Conservation (phyloP, 1,140 invertebrate species). For the Ostrea edulis region DNA sequence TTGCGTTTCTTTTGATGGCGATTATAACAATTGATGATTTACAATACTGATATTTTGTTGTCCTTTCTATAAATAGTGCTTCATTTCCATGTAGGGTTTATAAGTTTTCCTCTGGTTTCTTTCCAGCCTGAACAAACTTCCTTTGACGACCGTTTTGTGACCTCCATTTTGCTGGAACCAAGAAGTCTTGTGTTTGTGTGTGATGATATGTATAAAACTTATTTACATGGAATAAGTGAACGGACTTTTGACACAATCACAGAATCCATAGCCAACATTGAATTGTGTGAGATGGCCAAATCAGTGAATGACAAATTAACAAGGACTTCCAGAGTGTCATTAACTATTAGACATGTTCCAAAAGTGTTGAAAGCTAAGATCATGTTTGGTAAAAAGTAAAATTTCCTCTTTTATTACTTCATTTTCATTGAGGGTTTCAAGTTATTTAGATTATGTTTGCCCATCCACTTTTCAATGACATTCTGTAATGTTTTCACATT, state of each 20-base stretch:
- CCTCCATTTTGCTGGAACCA: constrained; percentile 89
- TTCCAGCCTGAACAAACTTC: constrained; percentile 60
- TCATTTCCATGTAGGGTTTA: too few relatives aligned
- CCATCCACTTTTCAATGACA: too few relatives aligned
- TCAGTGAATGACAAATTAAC: constrained; percentile 78
- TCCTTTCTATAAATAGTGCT: too few relatives aligned
- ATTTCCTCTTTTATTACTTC: too few relatives aligned
- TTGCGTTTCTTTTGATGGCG: too few relatives aligned
- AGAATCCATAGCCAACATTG: constrained; percentile 85
- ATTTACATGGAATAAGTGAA: constrained; percentile 94
- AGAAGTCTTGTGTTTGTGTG: constrained; percentile 93
- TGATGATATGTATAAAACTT: constrained; percentile 90
- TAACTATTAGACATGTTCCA: constrained; percentile 96
- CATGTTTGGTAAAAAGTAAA: constrained; percentile 72
- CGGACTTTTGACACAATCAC: constrained; percentile 85
- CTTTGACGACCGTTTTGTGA: constrained; percentile 77
- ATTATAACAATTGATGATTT: too few relatives aligned
- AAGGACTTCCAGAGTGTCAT: constrained; percentile 89
- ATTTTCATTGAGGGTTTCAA: too few relatives aligned
- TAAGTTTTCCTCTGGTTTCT: constrained; percentile 12
- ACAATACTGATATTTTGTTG: too few relatives aligned
- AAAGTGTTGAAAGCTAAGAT: constrained; percentile 87
- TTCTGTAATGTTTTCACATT: too few relatives aligned
- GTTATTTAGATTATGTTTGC: too few relatives aligned
- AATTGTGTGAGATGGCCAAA: constrained; percentile 60